Base-by-base conservation (phyloP, 1,140 invertebrate species). In the Caenorhabditis briggsae region DNA sequence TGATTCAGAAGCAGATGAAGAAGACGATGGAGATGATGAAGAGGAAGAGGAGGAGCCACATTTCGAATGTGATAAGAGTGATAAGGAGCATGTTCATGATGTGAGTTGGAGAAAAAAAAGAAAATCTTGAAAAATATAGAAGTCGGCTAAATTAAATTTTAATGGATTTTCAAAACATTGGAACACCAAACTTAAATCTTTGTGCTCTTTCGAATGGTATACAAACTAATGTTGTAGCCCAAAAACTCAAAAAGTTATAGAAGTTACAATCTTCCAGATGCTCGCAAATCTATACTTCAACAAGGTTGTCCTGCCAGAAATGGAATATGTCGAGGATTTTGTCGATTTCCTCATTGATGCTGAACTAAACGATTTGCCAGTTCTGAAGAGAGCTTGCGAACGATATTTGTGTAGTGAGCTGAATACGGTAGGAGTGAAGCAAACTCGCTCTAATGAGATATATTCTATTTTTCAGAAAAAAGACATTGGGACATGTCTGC, bases 281-380 rank as follows among this genome's bases (percentile, higher is more conserved):
- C 88, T 91, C 7, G 91, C 91, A 8, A 91, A 91, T 78, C 90
- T 91, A 84, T 91, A 91, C 82, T 91, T 91, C 86, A 92, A 91
- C 83, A 92, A 89, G 84, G 88, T 92, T 18, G 88, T 88, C 23
- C 86, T 92, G 8, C 90, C 91, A 2, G 83, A 92, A 82, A 92
- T 92, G 91, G 89, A 90, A 23, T 91, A 91, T 83, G 90, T 91
- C 14, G 91, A 91, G 86, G 91, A 91, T 85, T 92, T 92, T 86
- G 88, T 87, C 20, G 91, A 91, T 86, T 92, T 92, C 65, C 56
- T 92, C 41, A 92, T 92, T 50, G 91, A 92, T 85, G 91, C 91
- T 0, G 92, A 92, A 61, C 86, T 92, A 9, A 92, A 91, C 59
- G 91, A 92, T 65, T 84, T 92, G 50, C 91, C 91, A 9, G 91